Base-by-base conservation (phyloP, 2,113 vertebrate genomes). In the Tragelaphus buxtoni region DNA sequence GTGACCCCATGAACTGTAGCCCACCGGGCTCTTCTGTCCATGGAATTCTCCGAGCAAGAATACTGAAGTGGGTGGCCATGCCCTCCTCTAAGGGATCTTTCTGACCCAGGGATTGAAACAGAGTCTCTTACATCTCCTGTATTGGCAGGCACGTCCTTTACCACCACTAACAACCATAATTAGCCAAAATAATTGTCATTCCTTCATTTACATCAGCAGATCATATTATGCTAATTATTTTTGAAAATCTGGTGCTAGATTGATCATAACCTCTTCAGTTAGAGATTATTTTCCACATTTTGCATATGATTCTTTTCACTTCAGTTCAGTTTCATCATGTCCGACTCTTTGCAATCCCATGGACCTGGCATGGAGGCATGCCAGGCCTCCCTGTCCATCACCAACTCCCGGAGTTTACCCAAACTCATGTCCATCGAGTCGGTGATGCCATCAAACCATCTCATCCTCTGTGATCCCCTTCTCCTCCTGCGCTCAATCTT, bases 281-380 rank as follows among this genome's bases (percentile, higher is more conserved):
- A 93, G 30, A 96, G 69, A 93, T 94, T 90, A 58, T 92, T 94
- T 81, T 80, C 24, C 55, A 88, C 5, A 92, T 87, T 88, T 85
- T 83, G 35, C 26, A 32, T 30, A 35, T 24, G 63, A 69, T 35
- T 69, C 63, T 35, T 69, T 69, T 35, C 61, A 65, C 7, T 65
- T 65, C 63, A 35, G n/a, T 69, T 69, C 32, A 65, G n/a, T 65
- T 65, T n/a, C 35, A 4, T 65, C 9, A 2, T 35, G 63, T 35
- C 17, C 2, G 1, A 69, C 63, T 69, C 63, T 69, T 69, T 69
- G 63, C n/a, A 1, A 35, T 9, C 17, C 63, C 63, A 35, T 20
- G 63, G 18, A 69, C 18, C 63, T 42, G 42, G 42, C 42, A 42
- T 42, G 42, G 42, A 42, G 42, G 63, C 63, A 65, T 0, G n/a